These are phyloP conservation scores for Mola mola DNA, from an alignment of 2,113 vertebrate genomes.

Conservation along the genomic window DNA sequence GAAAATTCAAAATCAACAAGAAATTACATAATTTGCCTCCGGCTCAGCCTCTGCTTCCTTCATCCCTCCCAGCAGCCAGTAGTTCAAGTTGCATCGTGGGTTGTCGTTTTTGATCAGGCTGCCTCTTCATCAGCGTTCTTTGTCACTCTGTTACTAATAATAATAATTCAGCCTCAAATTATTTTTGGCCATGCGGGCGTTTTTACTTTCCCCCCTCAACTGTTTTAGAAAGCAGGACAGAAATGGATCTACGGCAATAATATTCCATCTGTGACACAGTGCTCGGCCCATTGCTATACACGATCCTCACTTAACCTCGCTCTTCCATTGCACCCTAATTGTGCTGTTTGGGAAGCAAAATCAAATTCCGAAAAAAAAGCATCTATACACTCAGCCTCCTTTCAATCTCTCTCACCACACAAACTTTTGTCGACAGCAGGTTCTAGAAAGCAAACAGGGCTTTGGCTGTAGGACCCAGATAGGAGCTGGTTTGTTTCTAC, in stretches of 20 bases:
- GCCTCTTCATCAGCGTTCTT: constrained; percentile 68
- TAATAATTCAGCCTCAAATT: constrained; percentile 75
- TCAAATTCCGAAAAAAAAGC: constrained; percentile 78
- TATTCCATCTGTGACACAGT: constrained; percentile 74
- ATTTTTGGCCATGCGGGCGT: constrained; percentile 63
- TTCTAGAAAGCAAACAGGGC: constrained; percentile 77
- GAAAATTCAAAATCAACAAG: no score
- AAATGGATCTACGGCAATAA: constrained; percentile 82
- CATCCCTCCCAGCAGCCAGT: constrained; percentile 40
- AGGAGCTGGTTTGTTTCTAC: constrained; percentile 74
- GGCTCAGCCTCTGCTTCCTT: constrained; percentile 16
- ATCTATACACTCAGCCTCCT: constrained; percentile 54
- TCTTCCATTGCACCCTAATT: constrained; percentile 63
- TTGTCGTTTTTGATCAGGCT: constrained; percentile 71
- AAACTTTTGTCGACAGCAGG: constrained; percentile 64
- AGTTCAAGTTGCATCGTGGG: constrained; percentile 69
- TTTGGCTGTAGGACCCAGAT: constrained; percentile 79
- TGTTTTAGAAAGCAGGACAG: constrained; percentile 68
- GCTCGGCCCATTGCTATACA: constrained; percentile 68
- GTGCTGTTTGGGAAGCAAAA: constrained; percentile 73
- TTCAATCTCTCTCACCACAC: constrained; percentile 44
- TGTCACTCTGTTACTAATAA: constrained; percentile 59
- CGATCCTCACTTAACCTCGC: constrained; percentile 48
- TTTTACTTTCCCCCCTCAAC: constrained; percentile 34
- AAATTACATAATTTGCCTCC: constrained; percentile 8